Percentiles rank a stretch among this genome's conserved stretches.
Evolutionary conservation across 2,888 invertebrate genomes (phyloP).

Genomic region (Lasioglossum morio): DNA sequence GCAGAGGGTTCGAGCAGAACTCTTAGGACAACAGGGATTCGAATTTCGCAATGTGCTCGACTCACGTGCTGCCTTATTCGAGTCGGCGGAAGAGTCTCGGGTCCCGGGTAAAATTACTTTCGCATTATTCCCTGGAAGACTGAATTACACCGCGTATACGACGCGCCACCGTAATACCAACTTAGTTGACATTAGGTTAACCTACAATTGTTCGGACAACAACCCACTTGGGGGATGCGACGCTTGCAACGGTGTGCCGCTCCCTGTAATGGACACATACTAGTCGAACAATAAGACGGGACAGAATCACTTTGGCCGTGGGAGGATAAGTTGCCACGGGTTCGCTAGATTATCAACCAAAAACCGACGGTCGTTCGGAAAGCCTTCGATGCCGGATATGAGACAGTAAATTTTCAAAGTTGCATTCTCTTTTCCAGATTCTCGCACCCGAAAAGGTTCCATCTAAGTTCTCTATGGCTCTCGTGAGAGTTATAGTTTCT

Average conservation of each 20-base stretch:
- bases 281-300: constrained; percentile 22
- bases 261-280: constrained; percentile 9
- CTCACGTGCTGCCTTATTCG: not conserved
- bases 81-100: not conserved
- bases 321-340: constrained; percentile 25
- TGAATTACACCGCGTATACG: constrained; percentile 18
- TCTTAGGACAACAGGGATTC: not conserved
- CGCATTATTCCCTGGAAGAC: not conserved
- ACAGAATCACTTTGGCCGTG: constrained; percentile 23
- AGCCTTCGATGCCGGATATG: not conserved
- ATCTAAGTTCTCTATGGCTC: not conserved
- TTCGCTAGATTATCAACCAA: constrained; percentile 30
- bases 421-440: not conserved
- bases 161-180: constrained; percentile 18
- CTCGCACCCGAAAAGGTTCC: not conserved
- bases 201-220: constrained; percentile 42
- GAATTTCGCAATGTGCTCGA: not conserved
- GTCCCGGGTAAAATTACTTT: constrained; percentile 14
- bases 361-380: not conserved
- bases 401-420: constrained; percentile 26
- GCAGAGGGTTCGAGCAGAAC: not conserved
- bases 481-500: constrained; percentile 6
- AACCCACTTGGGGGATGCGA: constrained; percentile 45
- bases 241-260: not conserved
- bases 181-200: constrained; percentile 48